These are phyloP conservation scores for Spongia lamella DNA, from an alignment of 37 sponge, comb jelly and placozoan genomes.

Conservation along the genomic window DNA sequence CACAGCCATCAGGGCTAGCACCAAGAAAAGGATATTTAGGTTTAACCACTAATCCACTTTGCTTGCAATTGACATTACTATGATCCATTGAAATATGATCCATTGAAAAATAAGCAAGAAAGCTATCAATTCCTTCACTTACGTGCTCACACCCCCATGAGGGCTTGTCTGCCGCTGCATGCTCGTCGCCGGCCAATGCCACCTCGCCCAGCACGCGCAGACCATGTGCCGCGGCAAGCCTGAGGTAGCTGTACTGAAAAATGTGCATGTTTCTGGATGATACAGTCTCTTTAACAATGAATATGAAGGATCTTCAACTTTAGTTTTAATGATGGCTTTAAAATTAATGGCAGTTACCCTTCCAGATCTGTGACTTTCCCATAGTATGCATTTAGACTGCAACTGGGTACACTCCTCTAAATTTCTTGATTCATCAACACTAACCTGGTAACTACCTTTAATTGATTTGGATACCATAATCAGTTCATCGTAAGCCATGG, in stretches of 20 bases:
- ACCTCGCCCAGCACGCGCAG: no score
- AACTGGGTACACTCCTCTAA: conserved; percentile 8
- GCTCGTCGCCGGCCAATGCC: no score
- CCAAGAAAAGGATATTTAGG: conserved; percentile 41
- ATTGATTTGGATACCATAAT: neutral
- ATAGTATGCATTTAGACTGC: conserved; percentile 16
- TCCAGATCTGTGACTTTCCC: conserved; percentile 25
- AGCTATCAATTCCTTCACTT: neutral
- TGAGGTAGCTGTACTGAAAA: no score
- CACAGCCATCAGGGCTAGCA: conserved; percentile 48
- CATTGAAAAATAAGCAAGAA: neutral
- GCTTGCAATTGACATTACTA: no score
- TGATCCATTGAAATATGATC: neutral
- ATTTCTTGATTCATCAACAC: neutral
- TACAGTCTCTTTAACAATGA: conserved; percentile 13
- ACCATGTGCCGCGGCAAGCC: no score
- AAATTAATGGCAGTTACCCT: conserved; percentile 32
- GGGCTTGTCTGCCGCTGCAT: no score
- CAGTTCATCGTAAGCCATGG: conserved; percentile 1
- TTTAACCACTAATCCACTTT: conserved; percentile 26
- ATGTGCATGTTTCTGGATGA: conserved; percentile 19
- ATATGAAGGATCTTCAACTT: conserved; percentile 3
- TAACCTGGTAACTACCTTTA: neutral
- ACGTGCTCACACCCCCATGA: conserved; percentile 15
- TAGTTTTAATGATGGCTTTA: neutral